Evolutionary conservation across 2,888 invertebrate species (phyloP).

Genomic region (Isotomurus palustris): DNA sequence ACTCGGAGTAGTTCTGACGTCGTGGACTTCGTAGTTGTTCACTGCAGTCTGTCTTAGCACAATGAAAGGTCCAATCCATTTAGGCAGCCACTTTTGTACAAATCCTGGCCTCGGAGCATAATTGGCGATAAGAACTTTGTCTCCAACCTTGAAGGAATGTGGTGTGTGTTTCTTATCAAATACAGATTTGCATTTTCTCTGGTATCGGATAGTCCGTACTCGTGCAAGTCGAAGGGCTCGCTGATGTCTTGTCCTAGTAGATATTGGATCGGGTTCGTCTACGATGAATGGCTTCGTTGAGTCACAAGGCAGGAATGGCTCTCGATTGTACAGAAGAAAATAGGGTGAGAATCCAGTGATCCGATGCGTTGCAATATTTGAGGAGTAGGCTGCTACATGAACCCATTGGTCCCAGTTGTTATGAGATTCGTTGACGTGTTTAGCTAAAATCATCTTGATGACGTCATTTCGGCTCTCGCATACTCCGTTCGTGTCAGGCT

Average conservation of each 20-base stretch:
- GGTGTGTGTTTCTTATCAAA: constrained; percentile 15
- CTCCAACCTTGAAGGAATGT: neutral
- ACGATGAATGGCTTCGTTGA: constrained; percentile 1
- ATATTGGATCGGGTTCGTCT: neutral
- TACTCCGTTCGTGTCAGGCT: constrained; percentile 16
- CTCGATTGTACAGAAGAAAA: constrained; percentile 16
- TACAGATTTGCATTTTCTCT: neutral
- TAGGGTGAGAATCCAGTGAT: constrained; percentile 12
- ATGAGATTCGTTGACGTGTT: constrained; percentile 2
- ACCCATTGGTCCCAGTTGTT: constrained; percentile 13
- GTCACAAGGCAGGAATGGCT: constrained; percentile 17
- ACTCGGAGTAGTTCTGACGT: neutral
- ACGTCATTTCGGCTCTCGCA: constrained; percentile 16
- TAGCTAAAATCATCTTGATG: constrained; percentile 11
- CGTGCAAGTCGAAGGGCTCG: neutral
- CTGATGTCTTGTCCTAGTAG: neutral
- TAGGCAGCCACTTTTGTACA: constrained; percentile 8
- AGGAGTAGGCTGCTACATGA: constrained; percentile 5
- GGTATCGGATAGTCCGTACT: constrained; percentile 5
- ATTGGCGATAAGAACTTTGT: constrained; percentile 10
- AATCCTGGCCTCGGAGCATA: constrained; percentile 2
- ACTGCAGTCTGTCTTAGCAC: constrained; percentile 1
- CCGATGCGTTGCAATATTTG: constrained; percentile 11
- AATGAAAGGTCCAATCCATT: constrained; percentile 16
- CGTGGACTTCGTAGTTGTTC: constrained; percentile 10